These are phyloP conservation scores for Centruroides sculpturatus DNA, from an alignment of 1,140 invertebrate species.

Conservation along the genomic window DNA sequence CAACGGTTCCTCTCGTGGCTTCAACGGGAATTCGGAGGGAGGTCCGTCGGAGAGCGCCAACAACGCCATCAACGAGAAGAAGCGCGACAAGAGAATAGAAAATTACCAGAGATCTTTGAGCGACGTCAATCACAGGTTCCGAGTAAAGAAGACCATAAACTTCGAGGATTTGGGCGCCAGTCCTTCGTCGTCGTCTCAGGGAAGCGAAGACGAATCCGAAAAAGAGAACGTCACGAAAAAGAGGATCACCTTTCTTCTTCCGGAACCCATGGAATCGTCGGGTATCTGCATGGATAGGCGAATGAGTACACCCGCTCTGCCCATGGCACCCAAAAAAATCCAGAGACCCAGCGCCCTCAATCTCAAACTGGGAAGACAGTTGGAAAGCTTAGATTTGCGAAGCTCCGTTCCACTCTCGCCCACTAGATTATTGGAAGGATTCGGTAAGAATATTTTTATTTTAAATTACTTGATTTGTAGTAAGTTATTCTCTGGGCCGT, in stretches of 20 bases:
- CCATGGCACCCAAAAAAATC: neutral
- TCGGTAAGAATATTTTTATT: slow-evolving; percentile 3
- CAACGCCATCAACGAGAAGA: too few relatives aligned
- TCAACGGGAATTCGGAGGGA: too few relatives aligned
- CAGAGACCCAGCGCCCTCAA: slow-evolving; percentile 6
- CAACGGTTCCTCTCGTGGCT: too few relatives aligned
- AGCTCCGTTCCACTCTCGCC: slow-evolving; percentile 20
- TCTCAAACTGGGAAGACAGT: slow-evolving; percentile 16
- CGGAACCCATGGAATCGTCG: neutral
- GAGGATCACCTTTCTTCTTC: slow-evolving; percentile 10
- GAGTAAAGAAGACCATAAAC: too few relatives aligned
- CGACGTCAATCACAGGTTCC: too few relatives aligned
- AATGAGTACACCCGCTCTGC: slow-evolving; percentile 19
- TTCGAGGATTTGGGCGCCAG: too few relatives aligned
- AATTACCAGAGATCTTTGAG: too few relatives aligned
- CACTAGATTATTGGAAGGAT: slow-evolving; percentile 14
- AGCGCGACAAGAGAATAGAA: too few relatives aligned
- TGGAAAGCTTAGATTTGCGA: slow-evolving; percentile 20
- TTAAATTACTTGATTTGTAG: neutral
- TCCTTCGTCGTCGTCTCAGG: too few relatives aligned
- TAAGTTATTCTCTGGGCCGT: too few relatives aligned
- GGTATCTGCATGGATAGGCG: slow-evolving; percentile 5
- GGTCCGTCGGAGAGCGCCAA: too few relatives aligned
- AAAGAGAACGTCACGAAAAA: neutral
- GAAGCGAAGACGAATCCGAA: too few relatives aligned